phyloP scores from a whole-genome alignment of 1,140 invertebrate species.

The Gryllus bimaculatus region DNA sequence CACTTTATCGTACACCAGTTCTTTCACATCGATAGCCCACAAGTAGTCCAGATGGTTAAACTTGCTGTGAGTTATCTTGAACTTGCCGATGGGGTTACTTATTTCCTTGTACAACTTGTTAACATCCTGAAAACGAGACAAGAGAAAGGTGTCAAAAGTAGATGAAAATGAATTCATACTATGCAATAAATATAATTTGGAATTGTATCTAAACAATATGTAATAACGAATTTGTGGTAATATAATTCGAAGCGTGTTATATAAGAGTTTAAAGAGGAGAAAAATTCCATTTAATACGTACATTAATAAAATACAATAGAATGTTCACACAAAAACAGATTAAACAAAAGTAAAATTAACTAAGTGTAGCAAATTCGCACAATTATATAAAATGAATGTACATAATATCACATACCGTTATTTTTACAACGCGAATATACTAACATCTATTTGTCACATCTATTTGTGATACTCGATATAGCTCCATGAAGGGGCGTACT shows the following conservation, averaged over 20 bases:
- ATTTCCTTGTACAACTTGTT: slow-evolving; percentile 9
- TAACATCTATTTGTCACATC: no score
- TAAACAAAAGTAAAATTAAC: no score
- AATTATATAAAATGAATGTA: no score
- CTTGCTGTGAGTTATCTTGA: background rate
- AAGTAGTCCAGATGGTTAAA: slow-evolving; percentile 22
- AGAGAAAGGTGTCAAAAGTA: background rate
- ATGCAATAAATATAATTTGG: background rate
- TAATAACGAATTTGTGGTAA: background rate
- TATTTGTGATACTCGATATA: slow-evolving; percentile 8
- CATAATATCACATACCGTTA: no score
- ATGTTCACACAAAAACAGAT: no score
- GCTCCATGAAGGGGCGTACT: slow-evolving; percentile 19
- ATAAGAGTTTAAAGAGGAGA: no score
- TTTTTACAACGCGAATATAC: background rate
- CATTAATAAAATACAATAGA: no score
- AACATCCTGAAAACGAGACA: slow-evolving; percentile 8
- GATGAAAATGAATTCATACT: background rate
- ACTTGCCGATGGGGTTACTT: background rate
- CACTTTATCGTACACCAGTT: slow-evolving; percentile 21
- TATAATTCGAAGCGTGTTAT: no score
- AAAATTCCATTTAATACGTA: no score
- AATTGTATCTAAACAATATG: background rate
- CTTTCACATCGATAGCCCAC: slow-evolving; percentile 19
- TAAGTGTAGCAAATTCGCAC: no score